phyloP scores from a whole-genome alignment of 35 echinoderm and acorn worm genomes.

The Anneissia japonica region DNA sequence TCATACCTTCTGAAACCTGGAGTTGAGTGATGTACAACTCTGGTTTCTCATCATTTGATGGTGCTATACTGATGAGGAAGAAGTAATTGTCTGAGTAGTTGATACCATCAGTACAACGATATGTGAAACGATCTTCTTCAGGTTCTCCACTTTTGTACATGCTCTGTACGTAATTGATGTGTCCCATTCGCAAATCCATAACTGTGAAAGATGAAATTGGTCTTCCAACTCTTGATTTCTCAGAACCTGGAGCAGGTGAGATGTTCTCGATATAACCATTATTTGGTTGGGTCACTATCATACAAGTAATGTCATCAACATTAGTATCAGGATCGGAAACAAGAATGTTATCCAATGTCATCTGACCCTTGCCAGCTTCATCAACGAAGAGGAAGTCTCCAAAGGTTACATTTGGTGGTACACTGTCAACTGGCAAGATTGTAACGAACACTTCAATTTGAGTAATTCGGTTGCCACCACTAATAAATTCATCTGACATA shows the following conservation, averaged over 20 bases:
- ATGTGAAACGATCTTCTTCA: constrained; percentile 67
- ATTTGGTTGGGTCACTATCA: constrained; percentile 50
- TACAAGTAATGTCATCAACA: constrained; percentile 90
- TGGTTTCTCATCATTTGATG: constrained; percentile 87
- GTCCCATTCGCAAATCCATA: constrained; percentile 74
- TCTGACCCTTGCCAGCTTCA: constrained; percentile 60
- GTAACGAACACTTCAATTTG: constrained; percentile 83
- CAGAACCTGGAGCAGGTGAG: constrained; percentile 90
- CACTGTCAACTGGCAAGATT: constrained; percentile 83
- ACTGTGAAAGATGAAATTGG: constrained; percentile 85
- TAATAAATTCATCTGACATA: constrained; percentile 89
- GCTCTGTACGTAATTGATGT: constrained; percentile 98
- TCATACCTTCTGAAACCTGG: constrained; percentile 70
- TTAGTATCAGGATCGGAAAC: constrained; percentile 79
- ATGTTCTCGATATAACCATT: constrained; percentile 94
- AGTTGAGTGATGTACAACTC: constrained; percentile 50
- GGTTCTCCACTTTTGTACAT: constrained; percentile 69
- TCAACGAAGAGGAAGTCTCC: constrained; percentile 51
- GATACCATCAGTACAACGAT: constrained; percentile 80
- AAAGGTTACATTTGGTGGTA: constrained; percentile 71
- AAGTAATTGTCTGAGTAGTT: constrained; percentile 65
- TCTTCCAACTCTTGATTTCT: constrained; percentile 86
- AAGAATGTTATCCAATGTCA: constrained; percentile 69
- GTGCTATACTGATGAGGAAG: constrained; percentile 67
- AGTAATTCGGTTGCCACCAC: constrained; percentile 78